A percentile compares a stretch with the other conserved stretches of the same genome.
Evolutionary conservation across 2,797 vertebrate species (phyloP).

Genomic region (Hydrophis major): DNA sequence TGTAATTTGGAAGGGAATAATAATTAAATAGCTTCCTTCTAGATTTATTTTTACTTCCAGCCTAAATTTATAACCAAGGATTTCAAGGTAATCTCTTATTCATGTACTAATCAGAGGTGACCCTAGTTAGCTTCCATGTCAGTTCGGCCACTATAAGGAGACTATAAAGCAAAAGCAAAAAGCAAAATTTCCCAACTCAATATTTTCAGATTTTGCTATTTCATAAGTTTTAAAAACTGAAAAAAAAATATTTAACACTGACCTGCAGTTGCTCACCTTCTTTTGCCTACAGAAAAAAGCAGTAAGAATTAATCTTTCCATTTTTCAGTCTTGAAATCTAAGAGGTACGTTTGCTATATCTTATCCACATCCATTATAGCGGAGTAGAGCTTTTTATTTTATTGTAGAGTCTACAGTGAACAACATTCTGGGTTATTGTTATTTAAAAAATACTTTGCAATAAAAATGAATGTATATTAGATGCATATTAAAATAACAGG

Average conservation of each 20-base stretch:
- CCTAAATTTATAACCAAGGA: background rate
- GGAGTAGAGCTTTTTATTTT: conserved; percentile 18
- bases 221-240: conserved; percentile 6
- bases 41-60: background rate
- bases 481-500: background rate
- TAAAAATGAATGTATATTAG: background rate
- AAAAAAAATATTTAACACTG: conserved; percentile 44
- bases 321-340: conserved; percentile 21
- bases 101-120: background rate
- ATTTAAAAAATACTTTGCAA: background rate
- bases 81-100: background rate
- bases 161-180: background rate
- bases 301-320: conserved; percentile 9
- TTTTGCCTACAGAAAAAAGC: conserved; percentile 25
- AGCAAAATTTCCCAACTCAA: background rate
- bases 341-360: conserved; percentile 4
- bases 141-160: background rate
- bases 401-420: background rate
- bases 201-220: background rate
- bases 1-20: background rate
- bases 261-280: conserved; percentile 39
- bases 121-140: background rate
- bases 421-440: background rate
- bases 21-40: background rate
- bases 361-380: conserved; percentile 6